Base-by-base conservation (phyloP, 2,888 invertebrate genomes). In the Entomobrya proxima region DNA sequence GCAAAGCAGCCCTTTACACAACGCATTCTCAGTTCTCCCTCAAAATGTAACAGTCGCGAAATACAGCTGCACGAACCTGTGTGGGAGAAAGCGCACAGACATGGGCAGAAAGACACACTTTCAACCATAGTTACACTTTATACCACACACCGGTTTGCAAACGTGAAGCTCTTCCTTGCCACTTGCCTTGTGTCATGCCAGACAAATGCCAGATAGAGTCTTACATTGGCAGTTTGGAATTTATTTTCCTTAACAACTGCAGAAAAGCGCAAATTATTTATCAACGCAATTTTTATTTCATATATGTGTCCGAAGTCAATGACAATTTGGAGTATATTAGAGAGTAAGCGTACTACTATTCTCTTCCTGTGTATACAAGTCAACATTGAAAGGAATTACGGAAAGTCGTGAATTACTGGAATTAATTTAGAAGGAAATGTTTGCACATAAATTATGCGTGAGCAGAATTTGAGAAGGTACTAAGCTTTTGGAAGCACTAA, bases 91-190 rank as follows among this genome's bases (percentile, higher is more conserved):
- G 58, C 58, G 5, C 24, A 58, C 0, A 21, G 35, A 15, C n/a
- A n/a, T n/a, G n/a, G n/a, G n/a, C n/a, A n/a, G 55, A 32, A 18
- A 67, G 1, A 5, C 64, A 67, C 58, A 58, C 24, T 30, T 30
- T 30, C 18, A n/a, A n/a, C n/a, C n/a, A n/a, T n/a, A n/a, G n/a
- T n/a, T n/a, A n/a, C n/a, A n/a, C n/a, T 2, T 24, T 52, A n/a
- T 21, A 52, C 47, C 30, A 50, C 9, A n/a, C 40, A 78, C 79
- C 79, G 79, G 79, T 37, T 44, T 37, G 79, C 78, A 67, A 64
- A 78, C 52, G 67, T 67, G 58, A 61, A 24, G 18, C 61, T 77
- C 61, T 44, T 21, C 13, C 18, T 37, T 37, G 37, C 9, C 13
- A 2, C 21, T 52, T 18, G 55, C 40, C 7, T 40, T 30, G 58